Evolutionary conservation across 2,797 vertebrate species (phyloP).

Genomic region (Vireo griseus): DNA sequence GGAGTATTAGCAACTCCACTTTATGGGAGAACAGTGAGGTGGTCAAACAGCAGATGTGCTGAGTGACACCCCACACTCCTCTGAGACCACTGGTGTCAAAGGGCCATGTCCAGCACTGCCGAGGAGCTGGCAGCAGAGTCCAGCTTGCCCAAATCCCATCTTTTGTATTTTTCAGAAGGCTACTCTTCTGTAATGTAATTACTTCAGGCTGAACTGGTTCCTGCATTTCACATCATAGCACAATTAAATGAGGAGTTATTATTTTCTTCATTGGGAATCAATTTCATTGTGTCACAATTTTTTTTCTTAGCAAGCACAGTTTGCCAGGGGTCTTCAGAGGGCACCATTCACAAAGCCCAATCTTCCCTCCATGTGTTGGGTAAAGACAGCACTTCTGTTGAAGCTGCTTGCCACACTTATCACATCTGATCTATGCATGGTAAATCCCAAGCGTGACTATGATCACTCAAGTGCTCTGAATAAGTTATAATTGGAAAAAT

Average conservation of each 20-base stretch:
- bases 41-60: not conserved
- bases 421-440: fast-evolving
- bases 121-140: not conserved
- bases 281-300: not conserved
- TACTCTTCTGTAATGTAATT: not conserved
- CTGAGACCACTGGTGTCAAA: not conserved
- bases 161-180: not conserved
- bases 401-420: not conserved
- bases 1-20: not conserved
- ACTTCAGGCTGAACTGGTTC: fast-evolving
- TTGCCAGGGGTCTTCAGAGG: not conserved
- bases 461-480: not conserved
- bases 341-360: not conserved
- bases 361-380: not conserved
- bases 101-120: fast-evolving
- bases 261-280: not conserved
- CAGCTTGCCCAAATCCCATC: not conserved
- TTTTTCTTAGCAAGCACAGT: not conserved
- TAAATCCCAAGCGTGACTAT: not conserved
- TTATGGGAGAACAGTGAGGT: not conserved
- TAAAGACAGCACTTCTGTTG: not conserved
- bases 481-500: not conserved
- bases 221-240: not conserved
- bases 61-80: not conserved
- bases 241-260: not conserved